These are phyloP conservation scores for Botia almorhae DNA, from an alignment of 2,797 vertebrate genomes.

Conservation along the genomic window DNA sequence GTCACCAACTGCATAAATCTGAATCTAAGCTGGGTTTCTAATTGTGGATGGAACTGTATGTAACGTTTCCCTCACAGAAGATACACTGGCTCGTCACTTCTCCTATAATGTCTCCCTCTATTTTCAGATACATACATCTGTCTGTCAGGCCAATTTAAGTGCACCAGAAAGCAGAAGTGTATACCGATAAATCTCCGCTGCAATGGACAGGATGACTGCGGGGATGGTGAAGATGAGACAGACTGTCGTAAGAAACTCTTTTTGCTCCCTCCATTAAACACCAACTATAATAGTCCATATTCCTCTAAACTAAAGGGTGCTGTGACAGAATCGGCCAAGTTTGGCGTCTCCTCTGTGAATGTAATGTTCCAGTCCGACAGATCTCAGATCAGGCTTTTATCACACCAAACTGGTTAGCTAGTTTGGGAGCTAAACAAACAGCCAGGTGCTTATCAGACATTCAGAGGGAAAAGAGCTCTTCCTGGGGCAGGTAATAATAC, in stretches of 20 bases:
- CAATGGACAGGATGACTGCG: slow-evolving; percentile 97
- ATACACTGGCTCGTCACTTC: slow-evolving; percentile 27
- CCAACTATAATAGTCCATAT: slow-evolving; percentile 6
- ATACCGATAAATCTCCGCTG: slow-evolving; percentile 88
- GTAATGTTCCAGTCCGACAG: slow-evolving; percentile 55
- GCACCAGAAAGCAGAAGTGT: slow-evolving; percentile 92
- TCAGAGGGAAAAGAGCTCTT: slow-evolving; percentile 60
- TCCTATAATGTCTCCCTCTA: slow-evolving; percentile 32
- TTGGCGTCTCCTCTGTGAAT: slow-evolving; percentile 28
- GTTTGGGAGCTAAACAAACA: slow-evolving; percentile 46
- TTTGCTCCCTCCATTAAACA: slow-evolving; percentile 22
- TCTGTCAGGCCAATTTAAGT: slow-evolving; percentile 97
- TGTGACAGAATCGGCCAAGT: slow-evolving; percentile 46
- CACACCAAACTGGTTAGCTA: slow-evolving; percentile 21
- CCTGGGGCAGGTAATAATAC: slow-evolving; percentile 66
- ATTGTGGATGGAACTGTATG: neutral
- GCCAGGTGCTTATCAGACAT: slow-evolving; percentile 61
- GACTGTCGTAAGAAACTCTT: slow-evolving; percentile 89
- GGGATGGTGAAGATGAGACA: slow-evolving; percentile 94
- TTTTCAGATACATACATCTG: slow-evolving; percentile 93
- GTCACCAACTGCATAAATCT: too few relatives aligned
- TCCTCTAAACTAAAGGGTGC: slow-evolving; percentile 27
- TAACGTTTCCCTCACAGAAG: slow-evolving; percentile 7
- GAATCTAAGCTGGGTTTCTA: neutral
- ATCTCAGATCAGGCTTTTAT: slow-evolving; percentile 55